A percentile compares a stretch with the other conserved stretches of the same genome.
phyloP scores from a whole-genome alignment of 2,888 invertebrate genomes.

The Scotopteryx bipunctaria region DNA sequence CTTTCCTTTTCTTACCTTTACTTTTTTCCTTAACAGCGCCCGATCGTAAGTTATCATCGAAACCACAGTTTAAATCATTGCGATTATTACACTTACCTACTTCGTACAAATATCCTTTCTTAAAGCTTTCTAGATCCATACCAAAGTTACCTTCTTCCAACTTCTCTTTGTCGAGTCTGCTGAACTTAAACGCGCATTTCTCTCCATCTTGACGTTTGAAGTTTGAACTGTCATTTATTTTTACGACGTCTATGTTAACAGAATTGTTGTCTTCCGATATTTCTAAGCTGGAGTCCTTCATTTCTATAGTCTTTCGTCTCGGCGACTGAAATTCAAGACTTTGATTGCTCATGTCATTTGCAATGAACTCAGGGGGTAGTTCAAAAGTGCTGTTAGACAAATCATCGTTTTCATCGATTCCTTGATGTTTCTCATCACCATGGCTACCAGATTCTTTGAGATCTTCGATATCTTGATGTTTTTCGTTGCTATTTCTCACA shows the following conservation, averaged over 20 bases:
- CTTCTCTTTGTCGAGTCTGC: conserved; percentile 49
- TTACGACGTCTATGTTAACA: conserved; percentile 54
- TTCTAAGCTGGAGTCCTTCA: conserved; percentile 59
- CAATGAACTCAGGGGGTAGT: conserved; percentile 47
- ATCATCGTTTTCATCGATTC: conserved; percentile 9
- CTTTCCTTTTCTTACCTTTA: conserved; percentile 17
- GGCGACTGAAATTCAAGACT: conserved; percentile 46
- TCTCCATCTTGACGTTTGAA: conserved; percentile 36
- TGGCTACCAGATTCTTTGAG: background rate
- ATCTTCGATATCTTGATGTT: background rate
- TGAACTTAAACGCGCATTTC: conserved; percentile 56
- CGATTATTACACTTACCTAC: conserved; percentile 40
- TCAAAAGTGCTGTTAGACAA: conserved; percentile 37
- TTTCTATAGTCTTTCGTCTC: conserved; percentile 54
- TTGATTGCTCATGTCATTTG: conserved; percentile 39
- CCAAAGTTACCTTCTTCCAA: conserved; percentile 44
- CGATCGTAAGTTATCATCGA: conserved; percentile 19
- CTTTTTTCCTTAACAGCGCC: conserved; percentile 12
- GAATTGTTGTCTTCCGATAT: conserved; percentile 58
- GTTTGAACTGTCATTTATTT: conserved; percentile 39
- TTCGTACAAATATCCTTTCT: conserved; percentile 63
- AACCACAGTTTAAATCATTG: background rate
- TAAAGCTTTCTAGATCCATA: conserved; percentile 65
- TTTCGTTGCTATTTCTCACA: conserved; percentile 1
- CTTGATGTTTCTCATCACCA: background rate